Conservation (phyloP, 2,888 invertebrate genomes). For the Acanthosepion esculentum region DNA sequence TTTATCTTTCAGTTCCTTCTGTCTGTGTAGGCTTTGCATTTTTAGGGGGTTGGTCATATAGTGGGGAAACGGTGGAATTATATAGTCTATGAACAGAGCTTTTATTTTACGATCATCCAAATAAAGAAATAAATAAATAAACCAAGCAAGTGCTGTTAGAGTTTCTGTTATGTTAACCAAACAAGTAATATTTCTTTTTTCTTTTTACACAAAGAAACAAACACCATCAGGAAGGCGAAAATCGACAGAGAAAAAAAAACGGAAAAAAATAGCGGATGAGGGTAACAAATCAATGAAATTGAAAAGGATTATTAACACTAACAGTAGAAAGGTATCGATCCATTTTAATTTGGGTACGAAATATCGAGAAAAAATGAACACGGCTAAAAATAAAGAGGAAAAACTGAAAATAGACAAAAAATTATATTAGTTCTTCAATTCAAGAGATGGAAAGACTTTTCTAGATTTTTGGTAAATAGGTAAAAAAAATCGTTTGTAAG, state of each 20-base stretch:
- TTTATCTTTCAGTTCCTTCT: not conserved
- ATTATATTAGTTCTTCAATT: too few relatives aligned
- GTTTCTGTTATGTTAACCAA: not conserved
- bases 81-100: not conserved
- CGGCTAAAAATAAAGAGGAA: too few relatives aligned
- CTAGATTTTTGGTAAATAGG: too few relatives aligned
- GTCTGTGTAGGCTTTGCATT: not conserved
- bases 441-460: too few relatives aligned
- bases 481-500: too few relatives aligned
- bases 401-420: too few relatives aligned
- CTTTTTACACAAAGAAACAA: not conserved
- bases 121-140: not conserved
- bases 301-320: not conserved
- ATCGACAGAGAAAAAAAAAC: not conserved
- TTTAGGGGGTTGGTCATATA: slow-evolving; percentile 9
- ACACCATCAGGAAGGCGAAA: not conserved
- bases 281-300: not conserved
- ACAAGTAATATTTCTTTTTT: not conserved
- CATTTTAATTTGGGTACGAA: not conserved
- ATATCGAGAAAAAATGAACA: not conserved
- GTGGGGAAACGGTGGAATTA: not conserved
- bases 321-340: not conserved
- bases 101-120: not conserved
- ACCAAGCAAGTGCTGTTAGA: not conserved
- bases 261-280: not conserved